Evolutionary conservation across 2,888 invertebrate genomes (phyloP), one percentile per base, ranked within the genome.

Genomic region (Trimorus sp.): DNA sequence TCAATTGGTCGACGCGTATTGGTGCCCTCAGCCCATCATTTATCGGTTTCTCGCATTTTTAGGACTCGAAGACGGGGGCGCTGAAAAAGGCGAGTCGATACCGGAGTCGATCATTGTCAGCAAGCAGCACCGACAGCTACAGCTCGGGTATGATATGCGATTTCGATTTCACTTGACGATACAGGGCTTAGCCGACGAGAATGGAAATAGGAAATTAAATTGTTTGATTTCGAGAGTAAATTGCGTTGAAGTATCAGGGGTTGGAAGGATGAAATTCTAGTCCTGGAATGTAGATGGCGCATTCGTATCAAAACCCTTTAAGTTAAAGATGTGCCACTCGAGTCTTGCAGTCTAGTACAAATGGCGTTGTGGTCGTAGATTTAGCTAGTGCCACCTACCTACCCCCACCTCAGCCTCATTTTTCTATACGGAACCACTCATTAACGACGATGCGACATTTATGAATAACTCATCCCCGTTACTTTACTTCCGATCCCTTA

Each of bases 81-180:
- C 92, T 97, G 90, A 97, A 97, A 93, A 97, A 97, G 91, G 95
- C 97, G 14, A 97, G 96, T 86, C 94, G 98, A 68, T 97, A 98
- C 90, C 93, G 98, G 70, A 98, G 97, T 90, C 94, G 98, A 82
- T 98, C 98, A 0, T 93, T 98, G 36, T 98, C 98, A 11, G 98
- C 98, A 4, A 98, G 98, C 7, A 98, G 98, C 48, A 97, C 97
- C 69, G 98, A 98, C 92, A 98, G 98, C 26, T 98, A 98, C 93
- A 98, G 98, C 92, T 98, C 98, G 85, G 95, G 96, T 96, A 93
- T 92, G 93, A 26, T 26, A 26, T 26, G 26, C 1, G 26, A 26
- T 3, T 26, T 26, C 2, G 26, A 26, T 26, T 26, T 26, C 2
- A 26, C 26, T 26, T 3, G 26, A n/a, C n/a, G n/a, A 26, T 26